A percentile compares a stretch with the other conserved stretches of the same genome.
Evolutionary conservation across 2,888 invertebrate genomes (phyloP).

Genomic region (Leptogaster cylindrica): DNA sequence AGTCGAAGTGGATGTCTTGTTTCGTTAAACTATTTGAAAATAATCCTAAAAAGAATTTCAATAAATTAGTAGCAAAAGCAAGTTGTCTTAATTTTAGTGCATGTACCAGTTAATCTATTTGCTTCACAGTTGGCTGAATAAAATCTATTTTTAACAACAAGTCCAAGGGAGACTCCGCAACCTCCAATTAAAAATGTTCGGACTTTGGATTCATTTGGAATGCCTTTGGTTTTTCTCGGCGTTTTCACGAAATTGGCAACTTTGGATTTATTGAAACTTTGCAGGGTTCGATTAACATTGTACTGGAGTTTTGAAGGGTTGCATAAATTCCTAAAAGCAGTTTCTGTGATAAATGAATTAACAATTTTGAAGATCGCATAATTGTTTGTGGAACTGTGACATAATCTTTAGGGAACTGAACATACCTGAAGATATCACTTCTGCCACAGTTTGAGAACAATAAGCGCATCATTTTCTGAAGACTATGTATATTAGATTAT

Average conservation of each 20-base stretch:
- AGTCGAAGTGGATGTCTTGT: slow-evolving; percentile 74
- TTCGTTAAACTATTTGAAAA: slow-evolving; percentile 51
- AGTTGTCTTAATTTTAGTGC: not conserved
- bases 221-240: not conserved
- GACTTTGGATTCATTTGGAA: slow-evolving; percentile 5
- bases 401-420: too few species aligned
- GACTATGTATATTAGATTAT: not conserved
- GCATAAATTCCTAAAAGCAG: slow-evolving; percentile 8
- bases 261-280: slow-evolving; percentile 13
- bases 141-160: slow-evolving; percentile 51
- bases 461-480: slow-evolving; percentile 19
- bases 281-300: not conserved
- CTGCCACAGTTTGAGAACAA: slow-evolving; percentile 18
- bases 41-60: slow-evolving; percentile 1
- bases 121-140: slow-evolving; percentile 55
- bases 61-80: not conserved
- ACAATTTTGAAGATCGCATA: not conserved
- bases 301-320: slow-evolving; percentile 9
- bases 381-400: too few species aligned
- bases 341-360: not conserved
- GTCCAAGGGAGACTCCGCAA: slow-evolving; percentile 53
- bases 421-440: slow-evolving; percentile 27
- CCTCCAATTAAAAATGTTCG: slow-evolving; percentile 50
- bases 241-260: not conserved
- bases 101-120: slow-evolving; percentile 54